Base-by-base conservation (phyloP, 2,888 invertebrate genomes). In the Erpobdella octoculata region DNA sequence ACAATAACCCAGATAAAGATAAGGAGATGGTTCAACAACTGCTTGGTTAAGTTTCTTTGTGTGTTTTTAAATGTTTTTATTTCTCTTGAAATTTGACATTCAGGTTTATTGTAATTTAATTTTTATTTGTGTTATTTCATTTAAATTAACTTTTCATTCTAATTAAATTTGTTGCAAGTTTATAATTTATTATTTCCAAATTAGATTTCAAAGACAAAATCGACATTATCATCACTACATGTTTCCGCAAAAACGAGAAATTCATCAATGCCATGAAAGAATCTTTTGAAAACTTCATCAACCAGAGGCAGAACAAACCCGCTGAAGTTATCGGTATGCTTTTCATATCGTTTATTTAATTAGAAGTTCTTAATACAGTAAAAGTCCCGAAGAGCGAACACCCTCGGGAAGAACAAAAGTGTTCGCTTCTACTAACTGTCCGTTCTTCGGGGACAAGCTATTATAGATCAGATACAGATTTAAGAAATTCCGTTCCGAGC, bases 281-380 rank as follows among this genome's bases (percentile, higher is more conserved):
- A 85, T 95, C 97, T 18, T 98, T 98, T 84, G 98, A 98, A 85
- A 88, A 90, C 82, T 98, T 96, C 82, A 92, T 99, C 78, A 99
- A 99, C 86, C 93, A 94, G 85, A 86, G 98, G 77, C 92, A 93
- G 76, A 98, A 98, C 83, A 97, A 97, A 84, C 97, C 98, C 8
- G 98, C 98, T 0, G 98, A 99, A 86, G 87, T 98, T 62, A 97
- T 98, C 81, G 95, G 94, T 93, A 82, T 82, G 58, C 35, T n/a
- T n/a, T n/a, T n/a, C n/a, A n/a, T n/a, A n/a, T n/a, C n/a, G n/a
- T n/a, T n/a, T n/a, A n/a, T n/a, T n/a, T n/a, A n/a, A n/a, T n/a
- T n/a, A n/a, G n/a, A n/a, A n/a, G n/a, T n/a, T n/a, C n/a, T n/a
- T n/a, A n/a, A n/a, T n/a, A n/a, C n/a, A n/a, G n/a, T n/a, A n/a